phyloP scores from a whole-genome alignment of 2,797 vertebrate species.

The Acrossocheilus fasciatus region DNA sequence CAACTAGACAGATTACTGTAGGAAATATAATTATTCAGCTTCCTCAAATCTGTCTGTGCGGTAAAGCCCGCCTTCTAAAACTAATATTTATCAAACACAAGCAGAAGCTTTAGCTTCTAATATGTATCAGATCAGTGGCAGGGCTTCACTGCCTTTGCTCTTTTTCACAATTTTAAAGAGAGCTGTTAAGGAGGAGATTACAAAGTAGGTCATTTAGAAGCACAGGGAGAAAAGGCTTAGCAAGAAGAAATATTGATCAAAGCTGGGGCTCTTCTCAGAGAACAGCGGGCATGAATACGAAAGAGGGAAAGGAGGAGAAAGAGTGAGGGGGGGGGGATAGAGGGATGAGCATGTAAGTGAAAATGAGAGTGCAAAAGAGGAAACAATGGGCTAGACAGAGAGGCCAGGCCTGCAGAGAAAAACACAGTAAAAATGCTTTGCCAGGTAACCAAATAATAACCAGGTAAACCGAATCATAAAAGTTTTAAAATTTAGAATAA shows the following conservation, averaged over 20 bases:
- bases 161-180: constrained; percentile 46
- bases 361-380: neutral
- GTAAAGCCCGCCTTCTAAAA: constrained; percentile 30
- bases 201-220: constrained; percentile 62
- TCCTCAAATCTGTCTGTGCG: constrained; percentile 36
- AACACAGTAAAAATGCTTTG: neutral
- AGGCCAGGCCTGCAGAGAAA: neutral
- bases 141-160: constrained; percentile 41
- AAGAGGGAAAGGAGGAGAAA: neutral
- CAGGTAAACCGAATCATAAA: neutral
- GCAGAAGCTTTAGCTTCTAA: constrained; percentile 29
- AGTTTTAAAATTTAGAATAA: neutral
- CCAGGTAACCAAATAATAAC: neutral
- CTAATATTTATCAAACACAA: constrained; percentile 51
- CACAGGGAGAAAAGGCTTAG: constrained; percentile 44
- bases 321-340: neutral
- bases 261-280: constrained; percentile 32
- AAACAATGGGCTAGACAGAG: neutral
- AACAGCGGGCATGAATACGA: constrained; percentile 27
- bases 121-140: constrained; percentile 47
- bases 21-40: constrained; percentile 31
- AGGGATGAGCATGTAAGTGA: neutral
- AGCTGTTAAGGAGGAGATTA: constrained; percentile 58
- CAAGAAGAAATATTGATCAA: constrained; percentile 50
- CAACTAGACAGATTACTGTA: constrained; percentile 15